These are phyloP conservation scores for Enteromius anoplus DNA, from an alignment of 2,797 vertebrate genomes.

Conservation along the genomic window DNA sequence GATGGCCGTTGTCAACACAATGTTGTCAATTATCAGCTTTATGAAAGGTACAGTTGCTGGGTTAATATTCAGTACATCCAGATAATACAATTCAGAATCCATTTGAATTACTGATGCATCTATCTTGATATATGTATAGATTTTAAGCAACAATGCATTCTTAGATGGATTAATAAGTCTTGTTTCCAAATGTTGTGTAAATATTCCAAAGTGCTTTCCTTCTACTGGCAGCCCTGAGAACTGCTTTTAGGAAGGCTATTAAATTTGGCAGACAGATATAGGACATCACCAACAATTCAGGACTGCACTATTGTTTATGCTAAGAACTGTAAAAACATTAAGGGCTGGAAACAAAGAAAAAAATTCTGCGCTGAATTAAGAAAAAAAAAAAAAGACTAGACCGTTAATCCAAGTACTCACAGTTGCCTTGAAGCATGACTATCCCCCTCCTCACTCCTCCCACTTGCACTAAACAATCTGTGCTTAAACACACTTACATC, in stretches of 20 bases:
- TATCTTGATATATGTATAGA: neutral
- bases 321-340: too few species aligned
- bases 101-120: neutral
- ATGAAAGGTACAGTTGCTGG: neutral
- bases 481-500: too few species aligned
- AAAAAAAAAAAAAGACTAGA: too few species aligned
- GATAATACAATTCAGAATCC: neutral
- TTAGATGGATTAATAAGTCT: neutral
- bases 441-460: too few species aligned
- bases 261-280: too few species aligned
- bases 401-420: too few species aligned
- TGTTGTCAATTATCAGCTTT: neutral
- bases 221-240: neutral
- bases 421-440: too few species aligned
- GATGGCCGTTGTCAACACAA: constrained; percentile 1
- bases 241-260: too few species aligned
- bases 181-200: neutral
- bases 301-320: too few species aligned
- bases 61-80: neutral
- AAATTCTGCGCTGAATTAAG: too few species aligned
- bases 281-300: neutral
- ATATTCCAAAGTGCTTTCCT: neutral
- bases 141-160: neutral
- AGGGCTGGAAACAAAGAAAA: too few species aligned
- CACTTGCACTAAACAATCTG: too few species aligned